Base-by-base conservation (phyloP, 2,797 vertebrate genomes). In the Fistularia tabacaria region DNA sequence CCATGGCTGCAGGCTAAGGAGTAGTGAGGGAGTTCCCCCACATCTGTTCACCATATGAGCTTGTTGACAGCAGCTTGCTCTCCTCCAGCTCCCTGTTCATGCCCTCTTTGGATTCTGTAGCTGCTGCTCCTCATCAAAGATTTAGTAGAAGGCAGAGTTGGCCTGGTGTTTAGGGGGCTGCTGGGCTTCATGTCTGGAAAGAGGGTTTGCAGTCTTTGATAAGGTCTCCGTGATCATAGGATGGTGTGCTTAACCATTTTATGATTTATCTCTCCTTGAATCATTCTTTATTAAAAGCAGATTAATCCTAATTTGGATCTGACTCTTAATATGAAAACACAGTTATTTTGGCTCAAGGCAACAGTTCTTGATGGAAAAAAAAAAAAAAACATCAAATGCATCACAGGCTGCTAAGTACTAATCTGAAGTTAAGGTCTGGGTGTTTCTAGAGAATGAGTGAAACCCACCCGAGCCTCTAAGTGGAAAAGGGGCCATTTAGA, bases 21-120 rank as follows among this genome's bases (percentile, higher is more conserved):
- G 83, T 69, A 81, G 78, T 75, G 68, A 86, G 85, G 85, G 86
- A 90, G 89, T 89, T 86, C 81, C 85, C 85, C 82, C 84, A 90
- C 90, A 92, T 92, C 91, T 92, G 90, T 88, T 91, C 85, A 87
- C 76, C 85, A 90, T 90, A 90, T 90, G 85, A 88, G 88, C 81
- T 88, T 90, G 89, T 88, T 91, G 90, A 92, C 89, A 91, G 86
- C 87, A 77, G 77, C 74, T 75, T 62, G 51, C 54, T 50, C 57
- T 65, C 72, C 46, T 54, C 36, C 69, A 62, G 66, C 64, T 78
- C 74, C 59, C 59, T 57, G 60, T 65, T 70, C 66, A 73, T 68
- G 70, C 61, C 74, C 64, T 64, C 76, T 70, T 78, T 71, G 65
- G 73, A 81, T 74, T 77, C 69, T 64, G 71, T 45, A 73, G 51